These are phyloP conservation scores for Mesaphorura yosii DNA, from an alignment of 1,140 invertebrate species.

Conservation along the genomic window DNA sequence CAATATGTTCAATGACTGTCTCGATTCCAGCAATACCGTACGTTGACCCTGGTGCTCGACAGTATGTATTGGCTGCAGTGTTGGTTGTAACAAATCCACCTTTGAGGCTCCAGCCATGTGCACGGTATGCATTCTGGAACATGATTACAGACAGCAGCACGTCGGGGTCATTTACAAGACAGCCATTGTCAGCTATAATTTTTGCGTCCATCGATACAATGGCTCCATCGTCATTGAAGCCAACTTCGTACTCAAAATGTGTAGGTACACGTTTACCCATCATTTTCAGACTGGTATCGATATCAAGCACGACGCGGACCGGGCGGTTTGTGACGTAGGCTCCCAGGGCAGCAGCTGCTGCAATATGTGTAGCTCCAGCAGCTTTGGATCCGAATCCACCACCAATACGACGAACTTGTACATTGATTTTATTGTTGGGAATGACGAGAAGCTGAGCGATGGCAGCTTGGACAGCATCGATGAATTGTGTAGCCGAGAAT, in stretches of 20 bases:
- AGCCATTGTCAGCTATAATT: slow-evolving; percentile 54
- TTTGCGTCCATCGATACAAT: slow-evolving; percentile 51
- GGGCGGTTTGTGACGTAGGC: slow-evolving; percentile 48
- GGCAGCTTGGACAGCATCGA: slow-evolving; percentile 48
- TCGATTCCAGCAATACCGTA: slow-evolving; percentile 58
- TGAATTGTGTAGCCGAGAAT: slow-evolving; percentile 40
- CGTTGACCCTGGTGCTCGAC: slow-evolving; percentile 48
- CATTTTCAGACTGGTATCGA: slow-evolving; percentile 53
- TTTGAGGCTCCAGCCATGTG: slow-evolving; percentile 42
- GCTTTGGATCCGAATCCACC: slow-evolving; percentile 60
- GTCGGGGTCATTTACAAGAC: slow-evolving; percentile 45
- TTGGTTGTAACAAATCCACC: slow-evolving; percentile 44
- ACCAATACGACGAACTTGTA: slow-evolving; percentile 52
- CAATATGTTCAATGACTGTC: slow-evolving; percentile 69
- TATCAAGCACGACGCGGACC: slow-evolving; percentile 48
- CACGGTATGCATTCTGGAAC: slow-evolving; percentile 46
- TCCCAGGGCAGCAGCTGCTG: slow-evolving; percentile 51
- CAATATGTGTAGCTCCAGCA: slow-evolving; percentile 37
- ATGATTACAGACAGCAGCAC: slow-evolving; percentile 34
- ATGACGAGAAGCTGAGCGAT: slow-evolving; percentile 47
- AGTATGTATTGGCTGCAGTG: slow-evolving; percentile 48
- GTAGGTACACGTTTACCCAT: slow-evolving; percentile 51
- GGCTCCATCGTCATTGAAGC: slow-evolving; percentile 50
- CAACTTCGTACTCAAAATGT: slow-evolving; percentile 43
- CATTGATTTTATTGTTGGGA: slow-evolving; percentile 43